A percentile compares a stretch with the other conserved stretches of the same genome.
These are phyloP conservation scores for Nebria brevicollis DNA, from an alignment of 2,888 invertebrate species.

Conservation along the genomic window DNA sequence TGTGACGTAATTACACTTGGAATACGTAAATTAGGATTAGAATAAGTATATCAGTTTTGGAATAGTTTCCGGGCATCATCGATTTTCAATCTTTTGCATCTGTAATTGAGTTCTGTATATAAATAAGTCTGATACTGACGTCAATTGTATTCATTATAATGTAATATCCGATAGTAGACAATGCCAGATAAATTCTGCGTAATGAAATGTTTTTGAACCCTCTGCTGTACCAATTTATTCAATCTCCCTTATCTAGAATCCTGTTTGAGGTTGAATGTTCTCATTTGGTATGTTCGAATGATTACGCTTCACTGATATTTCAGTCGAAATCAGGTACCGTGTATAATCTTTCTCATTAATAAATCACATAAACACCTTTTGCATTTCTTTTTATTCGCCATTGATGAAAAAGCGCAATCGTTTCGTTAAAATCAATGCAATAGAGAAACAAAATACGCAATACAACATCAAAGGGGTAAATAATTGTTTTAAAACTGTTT, in stretches of 20 bases:
- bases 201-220: not conserved
- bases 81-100: too few species aligned
- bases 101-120: not conserved
- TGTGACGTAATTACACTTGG: too few species aligned
- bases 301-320: not conserved
- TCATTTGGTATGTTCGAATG: not conserved
- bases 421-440: not conserved
- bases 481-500: too few species aligned
- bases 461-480: too few species aligned
- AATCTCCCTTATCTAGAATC: not conserved
- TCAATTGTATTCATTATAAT: not conserved
- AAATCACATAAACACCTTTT: not conserved
- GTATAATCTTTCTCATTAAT: not conserved
- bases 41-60: too few species aligned
- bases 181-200: not conserved
- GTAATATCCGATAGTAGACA: not conserved
- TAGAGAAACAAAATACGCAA: too few species aligned
- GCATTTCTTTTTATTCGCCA: too few species aligned
- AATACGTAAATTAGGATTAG: too few species aligned
- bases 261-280: conserved; percentile 1
- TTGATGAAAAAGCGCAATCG: not conserved
- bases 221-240: not conserved
- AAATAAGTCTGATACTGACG: not conserved
- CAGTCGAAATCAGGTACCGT: not conserved
- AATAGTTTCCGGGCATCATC: too few species aligned